Evolutionary conservation across 2,797 vertebrate species (phyloP), one percentile per base, ranked within the genome.

Genomic region (Odontamblyopus lacepedii): DNA sequence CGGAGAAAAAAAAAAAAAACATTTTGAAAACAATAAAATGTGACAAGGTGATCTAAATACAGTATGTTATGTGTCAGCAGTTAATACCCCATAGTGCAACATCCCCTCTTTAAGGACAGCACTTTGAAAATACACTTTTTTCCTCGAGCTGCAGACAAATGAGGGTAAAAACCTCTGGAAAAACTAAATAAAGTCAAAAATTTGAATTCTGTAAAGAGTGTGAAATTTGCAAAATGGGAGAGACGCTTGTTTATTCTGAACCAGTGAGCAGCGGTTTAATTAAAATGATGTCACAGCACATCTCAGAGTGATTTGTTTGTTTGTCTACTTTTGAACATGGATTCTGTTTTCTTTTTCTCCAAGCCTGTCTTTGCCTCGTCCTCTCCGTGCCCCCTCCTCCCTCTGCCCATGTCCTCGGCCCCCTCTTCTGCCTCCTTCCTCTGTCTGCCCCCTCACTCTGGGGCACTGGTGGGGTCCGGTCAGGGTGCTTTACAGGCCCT

Each of bases 261-360:
- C 60, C 63, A 29, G 32, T 41, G 26, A 41, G 48, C 16, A 26
- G 26, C 61, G 15, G 13, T 65, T 65, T 65, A 48, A 65, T 65
- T 65, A 65, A 65, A 50, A 65, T 48, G 23, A 65, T 65, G 63
- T 65, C 63, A 65, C 23, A 65, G 50, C 63, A 65, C 13, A 65
- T 50, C 41, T 65, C n/a, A 23, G 2, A 44, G 4, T 48, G 44
- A 44, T 65, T 61, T 29, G 59, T 59, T 61, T 61, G 16, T 63
- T 62, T 26, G 23, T 48, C n/a, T 50, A 3, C 15, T 41, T 48
- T 65, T 29, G 7, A 13, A 44, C 6, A 50, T 29, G 13, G 15
- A 48, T 26, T 23, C 13, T 41, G 16, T 23, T 65, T 27, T 41
- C 9, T 30, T 15, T 63, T 63, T 41, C 35, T 9, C 61, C 11